Conservation (phyloP, 2,888 invertebrate species). For the Monopis laevigella region DNA sequence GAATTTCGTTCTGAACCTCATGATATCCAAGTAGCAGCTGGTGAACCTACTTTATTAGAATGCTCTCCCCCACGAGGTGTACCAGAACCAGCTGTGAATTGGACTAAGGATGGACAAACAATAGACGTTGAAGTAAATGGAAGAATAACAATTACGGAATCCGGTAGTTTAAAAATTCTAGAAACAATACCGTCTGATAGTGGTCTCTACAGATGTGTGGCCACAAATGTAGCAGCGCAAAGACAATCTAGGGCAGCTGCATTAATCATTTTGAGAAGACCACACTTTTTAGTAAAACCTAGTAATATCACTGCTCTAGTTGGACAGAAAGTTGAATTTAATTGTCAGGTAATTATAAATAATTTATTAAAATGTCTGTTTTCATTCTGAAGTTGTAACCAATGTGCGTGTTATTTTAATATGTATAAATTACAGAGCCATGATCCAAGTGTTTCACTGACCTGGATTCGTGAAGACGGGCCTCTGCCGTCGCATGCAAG, state of each 20-base stretch:
- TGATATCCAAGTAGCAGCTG: slow-evolving; percentile 91
- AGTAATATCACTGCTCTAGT: slow-evolving; percentile 84
- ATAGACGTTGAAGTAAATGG: slow-evolving; percentile 72
- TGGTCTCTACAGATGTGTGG: slow-evolving; percentile 91
- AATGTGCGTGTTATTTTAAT: not conserved
- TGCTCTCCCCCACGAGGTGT: slow-evolving; percentile 95
- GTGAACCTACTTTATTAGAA: slow-evolving; percentile 90
- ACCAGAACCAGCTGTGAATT: slow-evolving; percentile 92
- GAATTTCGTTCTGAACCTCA: slow-evolving; percentile 93
- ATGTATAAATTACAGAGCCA: slow-evolving; percentile 38
- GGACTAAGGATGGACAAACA: slow-evolving; percentile 81
- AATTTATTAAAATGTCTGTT: no score
- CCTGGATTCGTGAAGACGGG: slow-evolving; percentile 58
- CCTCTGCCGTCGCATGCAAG: slow-evolving; percentile 48
- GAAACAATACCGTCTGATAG: slow-evolving; percentile 90
- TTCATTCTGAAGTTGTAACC: no score
- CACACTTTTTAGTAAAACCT: slow-evolving; percentile 87
- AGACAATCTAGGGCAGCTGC: slow-evolving; percentile 84
- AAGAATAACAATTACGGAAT: slow-evolving; percentile 82
- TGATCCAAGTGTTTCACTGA: slow-evolving; percentile 54
- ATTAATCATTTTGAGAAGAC: slow-evolving; percentile 86
- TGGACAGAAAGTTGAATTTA: slow-evolving; percentile 86
- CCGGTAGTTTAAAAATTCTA: slow-evolving; percentile 89
- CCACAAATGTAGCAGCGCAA: slow-evolving; percentile 89
- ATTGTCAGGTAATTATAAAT: slow-evolving; percentile 69